Percentiles rank a stretch among this genome's conserved stretches.
Conservation (phyloP, 2,888 invertebrate species). For the Crioceris asparagi region DNA sequence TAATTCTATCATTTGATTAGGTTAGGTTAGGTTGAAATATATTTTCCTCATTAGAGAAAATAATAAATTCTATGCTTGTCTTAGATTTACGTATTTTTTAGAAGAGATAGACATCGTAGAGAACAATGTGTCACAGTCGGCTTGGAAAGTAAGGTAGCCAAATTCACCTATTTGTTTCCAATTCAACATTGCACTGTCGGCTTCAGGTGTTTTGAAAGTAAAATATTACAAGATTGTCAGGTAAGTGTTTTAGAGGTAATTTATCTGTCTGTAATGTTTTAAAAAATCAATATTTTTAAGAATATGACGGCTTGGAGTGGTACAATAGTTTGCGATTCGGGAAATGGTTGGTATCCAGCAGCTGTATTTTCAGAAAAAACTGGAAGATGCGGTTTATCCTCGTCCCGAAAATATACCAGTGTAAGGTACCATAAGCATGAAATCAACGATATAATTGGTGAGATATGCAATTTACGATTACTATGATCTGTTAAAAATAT, state of each 20-base stretch:
- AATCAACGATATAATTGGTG: conserved; percentile 44
- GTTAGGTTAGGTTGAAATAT: conserved; percentile 1
- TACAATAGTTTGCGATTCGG: conserved; percentile 54
- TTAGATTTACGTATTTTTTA: conserved; percentile 16
- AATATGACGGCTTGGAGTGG: conserved; percentile 48
- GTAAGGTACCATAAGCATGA: conserved; percentile 45
- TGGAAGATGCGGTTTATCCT: conserved; percentile 44
- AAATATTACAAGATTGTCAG: conserved; percentile 15
- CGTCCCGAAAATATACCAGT: conserved; percentile 40
- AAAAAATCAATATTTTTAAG: conserved; percentile 12
- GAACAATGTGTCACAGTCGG: conserved; percentile 50
- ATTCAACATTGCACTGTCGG: conserved; percentile 42
- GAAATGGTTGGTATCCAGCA: conserved; percentile 60
- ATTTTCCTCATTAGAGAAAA: conserved; percentile 1
- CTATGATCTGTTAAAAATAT: too few relatives aligned
- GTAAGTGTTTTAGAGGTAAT: conserved; percentile 10
- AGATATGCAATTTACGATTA: conserved; percentile 4
- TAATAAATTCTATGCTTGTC: background rate
- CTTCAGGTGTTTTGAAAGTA: conserved; percentile 45
- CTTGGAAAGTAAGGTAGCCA: conserved; percentile 42
- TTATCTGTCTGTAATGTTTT: background rate
- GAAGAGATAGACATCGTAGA: conserved; percentile 27
- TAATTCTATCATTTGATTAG: conserved; percentile 4
- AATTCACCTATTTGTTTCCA: conserved; percentile 43
- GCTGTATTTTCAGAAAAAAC: conserved; percentile 52